Percentiles rank a stretch among this genome's conserved stretches.
Evolutionary conservation across 2,797 vertebrate species (phyloP).

Genomic region (Enoplosus armatus): DNA sequence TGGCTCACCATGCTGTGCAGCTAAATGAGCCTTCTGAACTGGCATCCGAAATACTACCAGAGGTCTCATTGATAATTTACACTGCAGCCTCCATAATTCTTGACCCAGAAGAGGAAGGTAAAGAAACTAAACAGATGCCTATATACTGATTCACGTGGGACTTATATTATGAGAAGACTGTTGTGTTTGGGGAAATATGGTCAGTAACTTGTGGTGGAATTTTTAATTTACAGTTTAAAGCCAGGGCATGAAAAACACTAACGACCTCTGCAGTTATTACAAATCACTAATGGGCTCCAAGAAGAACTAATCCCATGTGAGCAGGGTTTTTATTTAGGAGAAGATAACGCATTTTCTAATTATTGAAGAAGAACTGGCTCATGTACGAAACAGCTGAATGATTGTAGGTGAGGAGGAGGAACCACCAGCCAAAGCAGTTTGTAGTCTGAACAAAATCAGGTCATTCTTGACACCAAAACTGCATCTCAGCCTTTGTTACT

Average conservation of each 20-base stretch:
- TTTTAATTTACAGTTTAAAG: constrained; percentile 22
- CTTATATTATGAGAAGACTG: background rate
- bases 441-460: constrained; percentile 20
- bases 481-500: background rate
- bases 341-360: background rate
- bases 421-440: background rate
- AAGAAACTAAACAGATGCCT: constrained; percentile 36
- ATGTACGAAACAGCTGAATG: background rate
- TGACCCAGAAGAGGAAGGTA: constrained; percentile 39
- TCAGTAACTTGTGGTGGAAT: constrained; percentile 9
- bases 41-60: constrained; percentile 15
- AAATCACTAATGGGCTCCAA: constrained; percentile 1
- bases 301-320: background rate
- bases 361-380: background rate
- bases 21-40: constrained; percentile 37
- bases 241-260: constrained; percentile 7
- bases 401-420: background rate
- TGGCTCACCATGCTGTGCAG: constrained; percentile 39
- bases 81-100: constrained; percentile 36
- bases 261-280: constrained; percentile 1
- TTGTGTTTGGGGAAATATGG: constrained; percentile 8
- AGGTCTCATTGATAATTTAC: constrained; percentile 64
- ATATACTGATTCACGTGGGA: constrained; percentile 26
- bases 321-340: background rate
- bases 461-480: constrained; percentile 3